phyloP scores from a whole-genome alignment of 2,113 vertebrate genomes.

The Labrus mixtus region DNA sequence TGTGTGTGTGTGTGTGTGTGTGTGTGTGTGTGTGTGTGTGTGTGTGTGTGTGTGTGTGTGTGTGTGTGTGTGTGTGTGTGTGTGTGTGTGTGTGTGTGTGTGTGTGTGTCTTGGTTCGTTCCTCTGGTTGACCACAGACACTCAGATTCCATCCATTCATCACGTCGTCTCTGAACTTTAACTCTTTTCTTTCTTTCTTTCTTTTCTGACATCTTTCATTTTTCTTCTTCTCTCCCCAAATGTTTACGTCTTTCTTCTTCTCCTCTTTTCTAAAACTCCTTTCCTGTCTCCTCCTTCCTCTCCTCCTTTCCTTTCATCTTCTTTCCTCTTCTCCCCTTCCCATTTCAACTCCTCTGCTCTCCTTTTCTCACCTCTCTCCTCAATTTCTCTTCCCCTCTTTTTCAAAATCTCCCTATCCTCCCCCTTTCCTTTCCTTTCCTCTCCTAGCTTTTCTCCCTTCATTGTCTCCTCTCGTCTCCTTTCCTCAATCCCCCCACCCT shows the following conservation, averaged over 20 bases:
- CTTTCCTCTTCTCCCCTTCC: background rate
- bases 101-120: conserved; percentile 32
- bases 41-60: conserved; percentile 1
- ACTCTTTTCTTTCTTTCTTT: no score
- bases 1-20: conserved; percentile 13
- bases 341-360: no score
- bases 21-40: conserved; percentile 19
- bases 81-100: conserved; percentile 16
- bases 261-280: no score
- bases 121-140: conserved; percentile 62
- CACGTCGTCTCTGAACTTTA: conserved; percentile 6
- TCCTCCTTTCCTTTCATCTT: no score
- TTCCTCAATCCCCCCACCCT: background rate
- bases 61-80: conserved; percentile 16
- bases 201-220: no score
- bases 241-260: background rate
- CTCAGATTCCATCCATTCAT: conserved; percentile 60
- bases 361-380: no score
- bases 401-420: no score
- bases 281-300: no score
- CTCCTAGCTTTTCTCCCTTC: background rate
- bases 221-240: no score
- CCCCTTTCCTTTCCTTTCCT: background rate
- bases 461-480: background rate
- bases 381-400: no score